A percentile compares a stretch with the other conserved stretches of the same genome.
These are phyloP conservation scores for Plectropomus leopardus DNA, from an alignment of 2,113 vertebrate genomes.

Conservation along the genomic window DNA sequence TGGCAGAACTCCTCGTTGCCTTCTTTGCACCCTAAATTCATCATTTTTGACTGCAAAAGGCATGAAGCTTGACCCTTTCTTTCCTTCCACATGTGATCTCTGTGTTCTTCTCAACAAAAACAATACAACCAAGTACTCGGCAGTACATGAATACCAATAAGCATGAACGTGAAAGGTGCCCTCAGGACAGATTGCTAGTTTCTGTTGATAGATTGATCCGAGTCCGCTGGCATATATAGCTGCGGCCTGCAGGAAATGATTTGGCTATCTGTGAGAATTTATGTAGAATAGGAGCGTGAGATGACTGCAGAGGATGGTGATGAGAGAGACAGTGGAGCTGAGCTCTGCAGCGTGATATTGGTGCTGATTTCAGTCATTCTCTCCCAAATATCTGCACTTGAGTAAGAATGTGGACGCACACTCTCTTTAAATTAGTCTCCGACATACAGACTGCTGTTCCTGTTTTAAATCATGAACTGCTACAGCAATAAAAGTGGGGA, in stretches of 20 bases:
- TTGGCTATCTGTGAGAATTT: background rate
- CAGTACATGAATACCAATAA: constrained; percentile 40
- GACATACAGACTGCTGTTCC: too few species aligned
- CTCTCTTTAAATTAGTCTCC: background rate
- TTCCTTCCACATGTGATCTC: background rate
- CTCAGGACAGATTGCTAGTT: constrained; percentile 16
- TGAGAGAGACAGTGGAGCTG: constrained; percentile 1
- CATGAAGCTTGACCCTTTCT: background rate
- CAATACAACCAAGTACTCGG: background rate
- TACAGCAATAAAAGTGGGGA: too few species aligned
- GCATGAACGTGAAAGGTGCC: background rate
- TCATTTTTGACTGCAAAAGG: constrained; percentile 37
- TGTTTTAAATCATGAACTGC: too few species aligned
- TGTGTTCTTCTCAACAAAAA: constrained; percentile 13
- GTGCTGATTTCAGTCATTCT: constrained; percentile 11
- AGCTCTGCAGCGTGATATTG: constrained; percentile 27
- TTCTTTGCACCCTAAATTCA: constrained; percentile 43
- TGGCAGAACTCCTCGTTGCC: constrained; percentile 13
- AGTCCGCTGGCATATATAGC: constrained; percentile 4
- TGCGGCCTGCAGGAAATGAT: constrained; percentile 26
- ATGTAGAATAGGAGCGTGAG: constrained; percentile 35
- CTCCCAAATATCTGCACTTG: constrained; percentile 1
- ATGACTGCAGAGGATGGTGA: constrained; percentile 42
- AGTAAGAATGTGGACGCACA: background rate
- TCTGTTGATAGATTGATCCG: constrained; percentile 31